Conservation (phyloP, 1,140 invertebrate genomes). For the Lordiphosa collinella region DNA sequence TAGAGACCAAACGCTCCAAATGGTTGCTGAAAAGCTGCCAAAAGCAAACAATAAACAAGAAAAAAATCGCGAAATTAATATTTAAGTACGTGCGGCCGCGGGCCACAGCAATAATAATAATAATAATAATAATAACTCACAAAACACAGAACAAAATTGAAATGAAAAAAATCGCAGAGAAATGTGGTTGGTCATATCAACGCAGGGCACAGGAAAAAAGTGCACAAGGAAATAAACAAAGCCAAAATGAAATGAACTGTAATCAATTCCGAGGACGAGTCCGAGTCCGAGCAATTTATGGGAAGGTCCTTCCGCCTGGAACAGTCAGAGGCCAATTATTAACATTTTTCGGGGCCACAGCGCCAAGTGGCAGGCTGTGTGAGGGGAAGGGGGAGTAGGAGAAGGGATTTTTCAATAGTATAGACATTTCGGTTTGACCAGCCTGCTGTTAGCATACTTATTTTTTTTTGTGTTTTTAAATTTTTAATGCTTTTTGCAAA, state of each 20-base stretch:
- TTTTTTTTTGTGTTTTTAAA: slow-evolving; percentile 27
- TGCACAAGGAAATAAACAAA: slow-evolving; percentile 48
- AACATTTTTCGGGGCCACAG: slow-evolving; percentile 29
- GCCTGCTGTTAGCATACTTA: slow-evolving; percentile 22
- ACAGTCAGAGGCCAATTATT: slow-evolving; percentile 40
- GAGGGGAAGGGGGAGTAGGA: not conserved
- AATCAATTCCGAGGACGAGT: slow-evolving; percentile 38
- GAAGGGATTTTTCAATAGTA: no score
- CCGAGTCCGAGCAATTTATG: slow-evolving; percentile 34
- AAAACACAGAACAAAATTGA: slow-evolving; percentile 43
- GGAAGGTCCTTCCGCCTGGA: slow-evolving; percentile 40
- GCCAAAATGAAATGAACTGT: slow-evolving; percentile 57
- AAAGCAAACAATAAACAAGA: not conserved
- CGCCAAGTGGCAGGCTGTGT: not conserved
- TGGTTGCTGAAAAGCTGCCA: no score
- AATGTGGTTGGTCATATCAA: not conserved
- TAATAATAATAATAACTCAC: slow-evolving; percentile 53
- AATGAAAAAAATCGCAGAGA: slow-evolving; percentile 26
- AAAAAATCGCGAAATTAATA: slow-evolving; percentile 45
- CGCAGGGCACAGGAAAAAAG: slow-evolving; percentile 17
- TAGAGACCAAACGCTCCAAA: no score
- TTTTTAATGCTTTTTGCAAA: slow-evolving; percentile 63
- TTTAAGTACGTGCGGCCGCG: slow-evolving; percentile 26
- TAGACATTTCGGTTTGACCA: no score
- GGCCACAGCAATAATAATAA: slow-evolving; percentile 15